Evolutionary conservation across 1,140 invertebrate genomes (phyloP).

Genomic region (Portunus trituberculatus): DNA sequence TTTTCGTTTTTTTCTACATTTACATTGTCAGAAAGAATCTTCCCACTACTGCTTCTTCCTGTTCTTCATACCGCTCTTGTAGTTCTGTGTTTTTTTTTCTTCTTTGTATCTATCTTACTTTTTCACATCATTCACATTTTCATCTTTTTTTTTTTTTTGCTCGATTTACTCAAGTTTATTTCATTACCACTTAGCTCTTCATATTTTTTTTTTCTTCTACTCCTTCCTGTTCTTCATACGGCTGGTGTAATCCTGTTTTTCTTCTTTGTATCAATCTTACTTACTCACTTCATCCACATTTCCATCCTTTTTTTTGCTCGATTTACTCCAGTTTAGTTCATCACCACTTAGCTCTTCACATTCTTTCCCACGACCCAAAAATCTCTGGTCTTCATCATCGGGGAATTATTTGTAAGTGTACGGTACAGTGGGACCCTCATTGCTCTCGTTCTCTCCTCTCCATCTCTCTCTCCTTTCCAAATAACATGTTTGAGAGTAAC

Average conservation of each 20-base stretch:
- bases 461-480: background rate
- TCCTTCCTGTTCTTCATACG: background rate
- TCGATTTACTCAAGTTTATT: no score
- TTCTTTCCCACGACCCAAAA: background rate
- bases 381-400: background rate
- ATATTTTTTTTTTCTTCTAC: background rate
- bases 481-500: conserved; percentile 27
- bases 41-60: no score
- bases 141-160: no score
- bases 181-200: no score
- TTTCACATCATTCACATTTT: no score
- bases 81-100: no score
- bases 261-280: background rate
- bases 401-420: background rate
- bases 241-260: no score
- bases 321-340: background rate
- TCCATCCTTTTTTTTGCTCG: background rate
- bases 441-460: background rate
- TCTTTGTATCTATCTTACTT: no score
- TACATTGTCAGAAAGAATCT: no score
- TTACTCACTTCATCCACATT: background rate
- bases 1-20: no score
- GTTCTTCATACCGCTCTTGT: no score
- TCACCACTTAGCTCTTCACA: background rate
- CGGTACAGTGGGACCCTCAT: background rate